A percentile compares a stretch with the other conserved stretches of the same genome.
Evolutionary conservation across 2,888 invertebrate genomes (phyloP).

Genomic region (Pycnomerus fuliginosus): DNA sequence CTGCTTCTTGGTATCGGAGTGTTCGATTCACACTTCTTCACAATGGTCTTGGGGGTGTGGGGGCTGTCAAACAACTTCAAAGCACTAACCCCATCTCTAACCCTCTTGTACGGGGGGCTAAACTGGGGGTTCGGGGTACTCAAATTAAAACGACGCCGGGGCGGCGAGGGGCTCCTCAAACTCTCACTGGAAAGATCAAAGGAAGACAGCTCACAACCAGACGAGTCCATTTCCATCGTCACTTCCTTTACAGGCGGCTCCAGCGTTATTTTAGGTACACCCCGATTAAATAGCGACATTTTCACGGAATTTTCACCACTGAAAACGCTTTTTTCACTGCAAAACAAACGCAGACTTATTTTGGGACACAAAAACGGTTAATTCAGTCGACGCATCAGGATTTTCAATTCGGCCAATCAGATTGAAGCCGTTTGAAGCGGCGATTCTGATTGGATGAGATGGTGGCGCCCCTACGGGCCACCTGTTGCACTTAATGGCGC

Average conservation of each 20-base stretch:
- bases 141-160: too few species aligned
- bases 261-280: too few species aligned
- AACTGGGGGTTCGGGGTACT: too few species aligned
- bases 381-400: constrained; percentile 37
- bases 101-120: constrained; percentile 64
- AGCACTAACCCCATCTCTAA: constrained; percentile 59
- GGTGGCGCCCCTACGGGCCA: neutral
- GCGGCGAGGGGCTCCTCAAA: too few species aligned
- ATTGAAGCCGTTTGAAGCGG: constrained; percentile 6
- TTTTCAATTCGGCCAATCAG: constrained; percentile 41
- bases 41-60: constrained; percentile 79
- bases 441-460: constrained; percentile 22
- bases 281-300: too few species aligned
- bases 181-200: too few species aligned
- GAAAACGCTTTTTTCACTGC: too few species aligned
- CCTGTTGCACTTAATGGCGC: neutral
- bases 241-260: too few species aligned
- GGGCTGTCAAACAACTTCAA: constrained; percentile 80
- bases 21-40: constrained; percentile 65
- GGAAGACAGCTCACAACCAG: too few species aligned
- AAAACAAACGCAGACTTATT: constrained; percentile 15
- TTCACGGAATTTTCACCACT: too few species aligned
- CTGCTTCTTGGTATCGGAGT: constrained; percentile 55
- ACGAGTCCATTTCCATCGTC: too few species aligned
- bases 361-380: constrained; percentile 36